A percentile compares a stretch with the other conserved stretches of the same genome.
phyloP scores from a whole-genome alignment of 2,888 invertebrate genomes.

The Meta bourneti region DNA sequence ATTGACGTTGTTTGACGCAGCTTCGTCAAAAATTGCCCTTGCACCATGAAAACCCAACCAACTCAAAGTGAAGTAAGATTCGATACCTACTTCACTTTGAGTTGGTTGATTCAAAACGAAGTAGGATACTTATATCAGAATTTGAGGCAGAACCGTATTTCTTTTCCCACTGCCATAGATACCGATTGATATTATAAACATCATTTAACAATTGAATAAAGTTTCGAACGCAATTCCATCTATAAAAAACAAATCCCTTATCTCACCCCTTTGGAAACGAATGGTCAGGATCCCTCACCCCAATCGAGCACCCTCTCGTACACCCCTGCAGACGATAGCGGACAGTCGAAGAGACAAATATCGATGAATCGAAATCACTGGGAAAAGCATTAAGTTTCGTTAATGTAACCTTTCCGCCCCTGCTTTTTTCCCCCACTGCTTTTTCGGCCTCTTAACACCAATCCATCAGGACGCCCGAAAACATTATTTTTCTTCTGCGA shows the following conservation, averaged over 20 bases:
- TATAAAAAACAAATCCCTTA: neutral
- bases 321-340: neutral
- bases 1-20: too few species aligned
- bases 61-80: too few species aligned
- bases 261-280: neutral
- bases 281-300: neutral
- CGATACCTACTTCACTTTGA: too few species aligned
- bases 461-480: conserved; percentile 44
- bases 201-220: too few species aligned
- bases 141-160: too few species aligned
- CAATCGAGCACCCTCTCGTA: neutral
- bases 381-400: conserved; percentile 43
- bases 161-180: too few species aligned
- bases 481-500: conserved; percentile 48
- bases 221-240: neutral
- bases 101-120: too few species aligned
- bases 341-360: neutral
- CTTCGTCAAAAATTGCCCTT: too few species aligned
- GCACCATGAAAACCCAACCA: too few species aligned
- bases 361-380: conserved; percentile 49
- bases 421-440: neutral
- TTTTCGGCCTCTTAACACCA: conserved; percentile 39
- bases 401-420: conserved; percentile 56
- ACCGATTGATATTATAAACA: too few species aligned
- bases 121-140: too few species aligned